A percentile compares a stretch with the other conserved stretches of the same genome.
phyloP scores from a whole-genome alignment of 2,888 invertebrate genomes.

The Plagiodera versicolora region DNA sequence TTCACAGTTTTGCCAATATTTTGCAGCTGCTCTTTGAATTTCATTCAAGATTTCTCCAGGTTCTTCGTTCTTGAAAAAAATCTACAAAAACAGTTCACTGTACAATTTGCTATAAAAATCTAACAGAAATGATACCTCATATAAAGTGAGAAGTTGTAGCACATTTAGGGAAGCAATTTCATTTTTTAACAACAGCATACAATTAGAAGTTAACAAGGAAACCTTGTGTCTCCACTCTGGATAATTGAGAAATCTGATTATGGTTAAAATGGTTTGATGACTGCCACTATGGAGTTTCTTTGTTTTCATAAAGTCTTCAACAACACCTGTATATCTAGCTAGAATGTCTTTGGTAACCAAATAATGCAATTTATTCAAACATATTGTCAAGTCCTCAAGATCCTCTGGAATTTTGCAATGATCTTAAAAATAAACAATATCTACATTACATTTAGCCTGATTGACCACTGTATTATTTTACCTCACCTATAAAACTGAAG shows the following conservation, averaged over 20 bases:
- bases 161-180: conserved; percentile 50
- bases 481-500: conserved; percentile 48
- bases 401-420: conserved; percentile 50
- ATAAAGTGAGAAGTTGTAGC: conserved; percentile 51
- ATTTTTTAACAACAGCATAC: conserved; percentile 51
- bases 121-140: conserved; percentile 45
- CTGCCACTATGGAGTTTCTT: conserved; percentile 42
- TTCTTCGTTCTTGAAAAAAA: conserved; percentile 57
- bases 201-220: conserved; percentile 47
- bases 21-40: conserved; percentile 52
- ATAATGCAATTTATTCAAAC: conserved; percentile 53
- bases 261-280: conserved; percentile 44
- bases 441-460: too few relatives aligned
- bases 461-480: too few relatives aligned
- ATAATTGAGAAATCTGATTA: conserved; percentile 54
- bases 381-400: conserved; percentile 55
- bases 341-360: conserved; percentile 52
- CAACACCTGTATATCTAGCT: conserved; percentile 49
- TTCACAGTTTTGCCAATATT: conserved; percentile 48
- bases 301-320: conserved; percentile 46
- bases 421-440: too few relatives aligned
- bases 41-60: conserved; percentile 55
- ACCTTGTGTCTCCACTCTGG: conserved; percentile 56
- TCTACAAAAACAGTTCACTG: conserved; percentile 37
- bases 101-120: not conserved